These are phyloP conservation scores for Temnothorax ravouxi DNA, from an alignment of 2,888 invertebrate genomes.

Conservation along the genomic window DNA sequence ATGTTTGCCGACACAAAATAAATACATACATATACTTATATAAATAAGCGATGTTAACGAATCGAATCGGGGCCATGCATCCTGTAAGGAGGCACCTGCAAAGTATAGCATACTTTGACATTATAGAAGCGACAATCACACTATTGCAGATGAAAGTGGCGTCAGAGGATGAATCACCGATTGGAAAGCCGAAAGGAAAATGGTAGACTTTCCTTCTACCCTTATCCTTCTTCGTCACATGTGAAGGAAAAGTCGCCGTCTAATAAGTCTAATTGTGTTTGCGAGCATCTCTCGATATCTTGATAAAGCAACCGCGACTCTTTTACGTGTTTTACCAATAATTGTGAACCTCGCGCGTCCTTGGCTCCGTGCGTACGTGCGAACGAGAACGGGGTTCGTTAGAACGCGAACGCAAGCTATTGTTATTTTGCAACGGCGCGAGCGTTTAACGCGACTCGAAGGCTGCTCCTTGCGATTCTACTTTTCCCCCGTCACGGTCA, in stretches of 20 bases:
- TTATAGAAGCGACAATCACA: neutral
- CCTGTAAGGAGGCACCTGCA: neutral
- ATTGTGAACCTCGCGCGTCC: neutral
- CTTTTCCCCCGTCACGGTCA: slow-evolving; percentile 30
- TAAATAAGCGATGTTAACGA: neutral
- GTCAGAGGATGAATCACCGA: slow-evolving; percentile 14
- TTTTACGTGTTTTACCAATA: slow-evolving; percentile 6
- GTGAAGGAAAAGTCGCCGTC: neutral
- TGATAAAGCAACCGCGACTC: neutral
- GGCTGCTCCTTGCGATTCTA: slow-evolving; percentile 15
- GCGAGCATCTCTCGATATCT: neutral
- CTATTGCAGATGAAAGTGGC: neutral
- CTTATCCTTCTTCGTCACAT: neutral
- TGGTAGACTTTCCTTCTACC: slow-evolving; percentile 5
- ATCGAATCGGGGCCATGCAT: slow-evolving; percentile 15
- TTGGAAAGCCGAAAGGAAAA: neutral
- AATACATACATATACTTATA: neutral
- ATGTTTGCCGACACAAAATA: neutral
- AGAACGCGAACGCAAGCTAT: slow-evolving; percentile 23
- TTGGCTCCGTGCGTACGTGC: neutral
- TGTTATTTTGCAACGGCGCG: slow-evolving; percentile 3
- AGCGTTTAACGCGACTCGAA: slow-evolving; percentile 5
- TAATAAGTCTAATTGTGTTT: neutral
- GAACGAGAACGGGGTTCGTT: slow-evolving; percentile 1
- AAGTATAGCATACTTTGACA: slow-evolving; percentile 2